Evolutionary conservation across 2,113 vertebrate species (phyloP).

Genomic region (Odocoileus hemionus): DNA sequence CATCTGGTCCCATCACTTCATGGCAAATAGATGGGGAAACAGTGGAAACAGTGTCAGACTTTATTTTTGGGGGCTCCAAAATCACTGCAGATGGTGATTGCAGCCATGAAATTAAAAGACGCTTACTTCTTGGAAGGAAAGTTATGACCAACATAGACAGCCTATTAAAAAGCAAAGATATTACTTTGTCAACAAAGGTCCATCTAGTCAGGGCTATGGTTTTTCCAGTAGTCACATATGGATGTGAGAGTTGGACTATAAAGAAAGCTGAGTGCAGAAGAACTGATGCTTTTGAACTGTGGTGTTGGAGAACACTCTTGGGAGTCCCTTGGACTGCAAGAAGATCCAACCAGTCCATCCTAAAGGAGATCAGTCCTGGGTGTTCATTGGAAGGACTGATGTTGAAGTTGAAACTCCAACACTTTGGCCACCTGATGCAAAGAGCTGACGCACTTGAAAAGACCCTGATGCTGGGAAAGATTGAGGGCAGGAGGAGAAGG

Average conservation of each 20-base stretch:
- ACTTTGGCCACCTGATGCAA: rapidly evolving
- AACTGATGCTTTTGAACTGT: not conserved
- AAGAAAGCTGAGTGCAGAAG: rapidly evolving
- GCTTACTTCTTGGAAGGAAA: not conserved
- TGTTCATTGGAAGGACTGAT: not conserved
- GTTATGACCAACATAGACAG: not conserved
- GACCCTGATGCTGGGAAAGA: not conserved
- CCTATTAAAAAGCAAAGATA: not conserved
- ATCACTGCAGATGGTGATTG: not conserved
- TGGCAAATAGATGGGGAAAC: not conserved
- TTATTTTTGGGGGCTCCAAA: not conserved
- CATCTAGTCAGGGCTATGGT: not conserved
- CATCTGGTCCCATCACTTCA: too few species aligned
- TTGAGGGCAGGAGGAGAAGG: not conserved
- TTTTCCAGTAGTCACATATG: not conserved
- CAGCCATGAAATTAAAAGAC: not conserved
- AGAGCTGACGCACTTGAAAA: not conserved
- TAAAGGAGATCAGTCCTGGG: not conserved
- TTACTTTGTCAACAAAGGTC: not conserved
- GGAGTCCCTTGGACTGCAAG: not conserved
- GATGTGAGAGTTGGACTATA: not conserved
- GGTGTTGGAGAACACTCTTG: not conserved
- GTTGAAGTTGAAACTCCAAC: not conserved
- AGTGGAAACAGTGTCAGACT: not conserved
- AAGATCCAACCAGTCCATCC: not conserved